These are phyloP conservation scores for Drosophila sturtevanti DNA, from an alignment of 1,140 invertebrate genomes.

Conservation along the genomic window DNA sequence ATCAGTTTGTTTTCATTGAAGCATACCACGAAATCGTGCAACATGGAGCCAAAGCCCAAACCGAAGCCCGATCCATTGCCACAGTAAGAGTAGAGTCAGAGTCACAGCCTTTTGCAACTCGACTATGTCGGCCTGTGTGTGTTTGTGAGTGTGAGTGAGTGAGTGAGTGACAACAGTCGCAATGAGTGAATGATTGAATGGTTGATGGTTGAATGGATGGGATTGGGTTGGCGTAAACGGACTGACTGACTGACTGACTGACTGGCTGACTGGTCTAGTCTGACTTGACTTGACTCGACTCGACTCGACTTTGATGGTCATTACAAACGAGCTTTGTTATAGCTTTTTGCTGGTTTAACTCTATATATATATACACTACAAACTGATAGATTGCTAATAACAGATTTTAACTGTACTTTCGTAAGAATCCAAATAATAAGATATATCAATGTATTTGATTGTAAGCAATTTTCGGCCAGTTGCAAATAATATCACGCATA, in stretches of 20 bases:
- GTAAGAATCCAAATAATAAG: too few relatives aligned
- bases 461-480: neutral
- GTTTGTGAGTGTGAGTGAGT: neutral
- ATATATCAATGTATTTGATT: neutral
- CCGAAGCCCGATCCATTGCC: conserved; percentile 4
- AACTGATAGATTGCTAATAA: neutral
- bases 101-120: conserved; percentile 25
- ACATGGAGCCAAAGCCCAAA: conserved; percentile 18
- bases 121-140: neutral
- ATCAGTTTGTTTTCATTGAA: conserved; percentile 80
- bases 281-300: neutral
- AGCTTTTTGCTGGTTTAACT: neutral
- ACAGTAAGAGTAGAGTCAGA: neutral
- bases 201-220: conserved; percentile 39
- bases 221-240: conserved; percentile 10
- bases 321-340: conserved; percentile 5
- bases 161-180: conserved; percentile 71
- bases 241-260: conserved; percentile 34
- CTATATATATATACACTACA: neutral
- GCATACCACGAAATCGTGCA: conserved; percentile 65
- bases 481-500: neutral
- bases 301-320: neutral
- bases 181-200: conserved; percentile 70
- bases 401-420: neutral
- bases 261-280: conserved; percentile 22